A percentile compares a stretch with the other conserved stretches of the same genome.
Evolutionary conservation across 2,888 invertebrate species (phyloP).

Genomic region (Alloplasta piceator): DNA sequence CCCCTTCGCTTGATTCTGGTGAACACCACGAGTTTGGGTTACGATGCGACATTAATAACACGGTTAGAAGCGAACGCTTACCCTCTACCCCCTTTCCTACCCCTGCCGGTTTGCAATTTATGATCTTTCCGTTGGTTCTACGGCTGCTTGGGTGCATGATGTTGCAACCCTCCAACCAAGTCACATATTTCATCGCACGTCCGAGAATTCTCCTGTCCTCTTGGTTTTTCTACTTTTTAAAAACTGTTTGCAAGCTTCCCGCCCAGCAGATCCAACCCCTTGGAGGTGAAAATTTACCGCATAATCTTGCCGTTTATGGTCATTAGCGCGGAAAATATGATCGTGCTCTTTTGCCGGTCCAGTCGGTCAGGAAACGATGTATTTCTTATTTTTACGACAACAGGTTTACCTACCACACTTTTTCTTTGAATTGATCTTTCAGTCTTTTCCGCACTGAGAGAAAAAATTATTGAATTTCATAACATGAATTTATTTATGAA

Average conservation of each 20-base stretch:
- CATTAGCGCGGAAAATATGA: not conserved
- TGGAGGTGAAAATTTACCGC: slow-evolving; percentile 6
- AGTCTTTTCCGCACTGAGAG: no score
- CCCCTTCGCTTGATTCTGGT: slow-evolving; percentile 23
- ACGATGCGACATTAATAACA: slow-evolving; percentile 60
- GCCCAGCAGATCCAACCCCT: slow-evolving; percentile 7
- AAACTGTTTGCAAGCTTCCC: not conserved
- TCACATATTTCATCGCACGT: slow-evolving; percentile 52
- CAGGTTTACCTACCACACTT: not conserved
- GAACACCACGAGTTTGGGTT: slow-evolving; percentile 27
- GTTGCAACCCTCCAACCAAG: slow-evolving; percentile 40
- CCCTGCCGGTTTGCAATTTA: slow-evolving; percentile 42
- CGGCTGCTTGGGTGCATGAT: slow-evolving; percentile 32
- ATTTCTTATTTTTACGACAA: not conserved
- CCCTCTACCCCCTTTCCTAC: slow-evolving; percentile 35
- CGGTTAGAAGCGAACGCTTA: slow-evolving; percentile 41
- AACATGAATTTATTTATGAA: no score
- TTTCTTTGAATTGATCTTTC: not conserved
- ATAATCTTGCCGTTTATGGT: not conserved
- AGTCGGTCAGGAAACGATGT: not conserved
- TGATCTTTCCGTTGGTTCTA: slow-evolving; percentile 42
- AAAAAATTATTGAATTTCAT: no score
- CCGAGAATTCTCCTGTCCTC: slow-evolving; percentile 37
- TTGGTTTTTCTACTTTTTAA: slow-evolving; percentile 8
- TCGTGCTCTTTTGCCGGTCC: not conserved